Evolutionary conservation across 2,797 vertebrate genomes (phyloP).

Genomic region (Hipposideros larvatus): DNA sequence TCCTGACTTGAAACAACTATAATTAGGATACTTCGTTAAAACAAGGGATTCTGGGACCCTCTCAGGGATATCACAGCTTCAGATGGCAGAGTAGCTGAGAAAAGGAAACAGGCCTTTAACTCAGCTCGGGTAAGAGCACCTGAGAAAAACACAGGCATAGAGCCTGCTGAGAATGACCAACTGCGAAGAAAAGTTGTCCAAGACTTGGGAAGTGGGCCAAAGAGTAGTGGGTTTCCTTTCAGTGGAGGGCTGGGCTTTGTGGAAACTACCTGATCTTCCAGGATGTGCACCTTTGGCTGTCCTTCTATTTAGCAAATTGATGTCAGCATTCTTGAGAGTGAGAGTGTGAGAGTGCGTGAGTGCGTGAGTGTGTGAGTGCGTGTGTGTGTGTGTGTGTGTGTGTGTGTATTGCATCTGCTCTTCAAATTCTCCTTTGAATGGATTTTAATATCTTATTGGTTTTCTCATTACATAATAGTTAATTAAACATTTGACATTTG

Average conservation of each 20-base stretch:
- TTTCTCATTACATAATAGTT: slow-evolving; percentile 31
- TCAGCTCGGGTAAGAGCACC: not conserved
- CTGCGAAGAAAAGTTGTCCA: not conserved
- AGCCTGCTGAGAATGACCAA: not conserved
- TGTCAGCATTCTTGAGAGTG: not conserved
- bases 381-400: not conserved
- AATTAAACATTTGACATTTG: not conserved
- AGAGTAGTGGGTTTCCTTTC: not conserved
- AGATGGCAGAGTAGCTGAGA: not conserved
- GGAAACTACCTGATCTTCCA: not conserved
- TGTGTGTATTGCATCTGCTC: not conserved
- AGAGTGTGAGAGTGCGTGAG: not conserved
- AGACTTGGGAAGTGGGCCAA: not conserved
- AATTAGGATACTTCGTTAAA: not conserved
- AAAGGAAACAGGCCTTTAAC: not conserved
- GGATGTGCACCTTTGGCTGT: not conserved
- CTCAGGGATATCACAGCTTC: not conserved
- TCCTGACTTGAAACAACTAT: not conserved
- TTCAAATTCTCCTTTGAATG: slow-evolving; percentile 1
- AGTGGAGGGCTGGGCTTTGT: not conserved
- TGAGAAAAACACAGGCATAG: not conserved
- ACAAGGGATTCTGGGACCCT: not conserved
- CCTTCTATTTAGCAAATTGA: slow-evolving; percentile 33
- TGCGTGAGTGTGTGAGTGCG: not conserved
- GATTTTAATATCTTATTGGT: not conserved